phyloP scores from a whole-genome alignment of 2,113 vertebrate species.

The Aythya baeri region DNA sequence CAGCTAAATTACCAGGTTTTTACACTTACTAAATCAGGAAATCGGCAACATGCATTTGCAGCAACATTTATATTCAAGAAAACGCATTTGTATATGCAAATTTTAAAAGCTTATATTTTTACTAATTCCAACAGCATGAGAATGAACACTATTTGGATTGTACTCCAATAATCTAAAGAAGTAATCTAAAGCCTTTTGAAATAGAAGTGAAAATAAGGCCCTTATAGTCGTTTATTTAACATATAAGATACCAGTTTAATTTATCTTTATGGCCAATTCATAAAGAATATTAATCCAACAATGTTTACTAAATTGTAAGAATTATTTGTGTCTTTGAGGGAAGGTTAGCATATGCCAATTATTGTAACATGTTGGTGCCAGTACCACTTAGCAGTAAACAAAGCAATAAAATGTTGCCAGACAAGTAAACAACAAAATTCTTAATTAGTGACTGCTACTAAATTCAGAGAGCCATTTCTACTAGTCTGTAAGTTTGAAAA shows the following conservation, averaged over 20 bases:
- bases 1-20: background rate
- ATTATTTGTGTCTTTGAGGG: background rate
- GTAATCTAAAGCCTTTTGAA: background rate
- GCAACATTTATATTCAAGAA: background rate
- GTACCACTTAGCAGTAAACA: constrained; percentile 35
- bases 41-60: background rate
- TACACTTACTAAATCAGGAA: background rate
- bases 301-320: constrained; percentile 30
- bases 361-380: constrained; percentile 7
- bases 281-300: constrained; percentile 2
- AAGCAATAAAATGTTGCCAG: constrained; percentile 48
- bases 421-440: constrained; percentile 17
- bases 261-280: constrained; percentile 14
- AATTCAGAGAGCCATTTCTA: background rate
- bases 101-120: background rate
- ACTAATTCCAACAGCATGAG: background rate
- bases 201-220: background rate
- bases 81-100: background rate
- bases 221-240: background rate
- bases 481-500: background rate
- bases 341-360: constrained; percentile 24
- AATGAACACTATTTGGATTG: background rate
- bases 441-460: background rate
- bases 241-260: background rate
- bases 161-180: background rate